Evolutionary conservation across 2,888 invertebrate species (phyloP), one percentile per base, ranked within the genome.

Genomic region (Schizaphis graminum): DNA sequence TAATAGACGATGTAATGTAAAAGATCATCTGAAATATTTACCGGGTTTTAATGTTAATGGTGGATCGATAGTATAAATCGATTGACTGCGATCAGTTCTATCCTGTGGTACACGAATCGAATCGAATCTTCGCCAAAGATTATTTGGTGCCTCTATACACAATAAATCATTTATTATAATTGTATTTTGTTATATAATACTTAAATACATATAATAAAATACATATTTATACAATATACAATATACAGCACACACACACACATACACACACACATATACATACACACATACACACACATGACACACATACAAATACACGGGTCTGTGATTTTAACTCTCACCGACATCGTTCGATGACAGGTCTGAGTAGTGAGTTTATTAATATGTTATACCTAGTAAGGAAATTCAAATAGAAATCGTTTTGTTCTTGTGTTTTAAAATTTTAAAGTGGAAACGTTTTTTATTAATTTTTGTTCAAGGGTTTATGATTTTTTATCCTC

Each of bases 321-420:
- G 88, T 92, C 92, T 92, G 92, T 92, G 92, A 92, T 92, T 92
- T 92, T 67, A 67, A 61, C 53, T 77, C 41, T 26, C 26, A 28
- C 67, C 24, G 41, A 92, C 49, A 67, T 49, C 28, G 84, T 16
- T 84, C 3, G 28, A 84, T 67, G 49, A 87, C 49, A n/a, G 53
- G 44, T 92, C 56, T 53, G 41, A 92, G 67, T 89, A 35, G 53
- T 77, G 49, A 53, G 87, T 85, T 85, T 44, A 85, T 41, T 85
- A 26, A 85, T 24, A 44, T 85, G 28, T 24, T 28, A 28, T 85
- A 44, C 28, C 13, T 67, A 53, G 26, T 35, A 61, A 61, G 28
- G 10, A 92, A 35, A 26, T 41, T 47, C 3, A 35, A 21, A 35
- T 77, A 77, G 7, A 24, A 77, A 77, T 77, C 1, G 21, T 77